Evolutionary conservation across 1,140 invertebrate species (phyloP), one percentile per base, ranked within the genome.

Genomic region (Drosophila sulfurigaster): DNA sequence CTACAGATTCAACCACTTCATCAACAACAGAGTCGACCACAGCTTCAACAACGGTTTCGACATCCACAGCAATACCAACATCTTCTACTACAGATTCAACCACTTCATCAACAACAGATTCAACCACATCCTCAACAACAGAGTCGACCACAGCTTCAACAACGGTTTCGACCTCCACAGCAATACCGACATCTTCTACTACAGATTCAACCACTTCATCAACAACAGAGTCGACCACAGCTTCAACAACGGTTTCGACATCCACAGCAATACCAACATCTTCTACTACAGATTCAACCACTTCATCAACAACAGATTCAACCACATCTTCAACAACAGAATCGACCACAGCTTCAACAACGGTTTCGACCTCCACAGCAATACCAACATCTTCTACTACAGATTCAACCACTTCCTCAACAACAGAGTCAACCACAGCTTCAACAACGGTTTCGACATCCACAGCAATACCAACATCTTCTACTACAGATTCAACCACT

Each of bases 101-200:
- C 1, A 43, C 41, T 1, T 11, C 41, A 5, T 43, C 13, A 4
- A 11, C 41, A n/a, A n/a, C 43, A 16, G 38, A 41, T 11, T 64
- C 60, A 13, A 54, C 38, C n/a, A n/a, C 35, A 10, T 46, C 38
- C 1, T 41, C 10, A 0, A 25, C 60, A 16, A 64, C 60, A 25
- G 48, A n/a, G 10, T 5, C 7, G 8, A 25, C 60, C 8, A 38
- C 30, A 11, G 5, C 1, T 8, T n/a, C 38, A n/a, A 15, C 56
- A 20, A 11, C 56, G 3, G 28, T 3, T 1, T 16, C 56, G 1
- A 38, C 30, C 3, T 56, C 51, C 3, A 54, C 51, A n/a, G 51
- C 51, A 32, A 30, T 52, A 25, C 51, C 51, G 41, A 32, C 51
- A 43, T 41, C 16, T 5, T 48, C 58, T 15, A 62, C 58, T 16